Conservation (phyloP, 2,888 invertebrate genomes). For the Zygogramma bicolorata region DNA sequence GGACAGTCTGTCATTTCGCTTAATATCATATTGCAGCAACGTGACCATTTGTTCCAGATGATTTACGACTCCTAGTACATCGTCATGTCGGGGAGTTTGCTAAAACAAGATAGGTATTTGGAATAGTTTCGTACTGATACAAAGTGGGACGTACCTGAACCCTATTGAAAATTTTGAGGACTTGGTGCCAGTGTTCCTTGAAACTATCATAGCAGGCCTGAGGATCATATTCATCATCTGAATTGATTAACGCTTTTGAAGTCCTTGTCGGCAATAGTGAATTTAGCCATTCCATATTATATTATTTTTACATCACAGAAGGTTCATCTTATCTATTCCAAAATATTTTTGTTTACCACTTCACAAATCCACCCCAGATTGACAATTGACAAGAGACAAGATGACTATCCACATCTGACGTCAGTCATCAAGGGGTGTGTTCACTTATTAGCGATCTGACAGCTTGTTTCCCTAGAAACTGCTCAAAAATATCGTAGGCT, state of each 20-base stretch:
- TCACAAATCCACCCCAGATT: slow-evolving; percentile 21
- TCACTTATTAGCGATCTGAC: not conserved
- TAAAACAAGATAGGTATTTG: slow-evolving; percentile 53
- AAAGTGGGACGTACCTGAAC: slow-evolving; percentile 70
- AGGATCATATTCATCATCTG: slow-evolving; percentile 73
- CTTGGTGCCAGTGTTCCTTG: slow-evolving; percentile 95
- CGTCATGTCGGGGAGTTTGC: slow-evolving; percentile 80
- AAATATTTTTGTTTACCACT: slow-evolving; percentile 32
- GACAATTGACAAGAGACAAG: not conserved
- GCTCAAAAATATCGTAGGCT: no score
- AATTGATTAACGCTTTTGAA: slow-evolving; percentile 52
- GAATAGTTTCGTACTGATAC: not conserved
- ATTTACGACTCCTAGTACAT: slow-evolving; percentile 90
- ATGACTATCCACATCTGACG: not conserved
- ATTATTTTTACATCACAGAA: slow-evolving; percentile 25
- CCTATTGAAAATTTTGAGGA: slow-evolving; percentile 83
- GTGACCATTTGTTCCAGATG: slow-evolving; percentile 93
- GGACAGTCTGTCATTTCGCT: slow-evolving; percentile 69
- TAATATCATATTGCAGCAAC: slow-evolving; percentile 84
- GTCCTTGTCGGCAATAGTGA: slow-evolving; percentile 55
- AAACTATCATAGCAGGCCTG: slow-evolving; percentile 94
- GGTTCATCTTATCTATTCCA: slow-evolving; percentile 26
- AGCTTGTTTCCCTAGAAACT: not conserved
- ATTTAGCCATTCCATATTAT: slow-evolving; percentile 63
- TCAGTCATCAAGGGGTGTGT: not conserved